Evolutionary conservation across 1,140 invertebrate genomes (phyloP).

Genomic region (Zaprionus africanus): DNA sequence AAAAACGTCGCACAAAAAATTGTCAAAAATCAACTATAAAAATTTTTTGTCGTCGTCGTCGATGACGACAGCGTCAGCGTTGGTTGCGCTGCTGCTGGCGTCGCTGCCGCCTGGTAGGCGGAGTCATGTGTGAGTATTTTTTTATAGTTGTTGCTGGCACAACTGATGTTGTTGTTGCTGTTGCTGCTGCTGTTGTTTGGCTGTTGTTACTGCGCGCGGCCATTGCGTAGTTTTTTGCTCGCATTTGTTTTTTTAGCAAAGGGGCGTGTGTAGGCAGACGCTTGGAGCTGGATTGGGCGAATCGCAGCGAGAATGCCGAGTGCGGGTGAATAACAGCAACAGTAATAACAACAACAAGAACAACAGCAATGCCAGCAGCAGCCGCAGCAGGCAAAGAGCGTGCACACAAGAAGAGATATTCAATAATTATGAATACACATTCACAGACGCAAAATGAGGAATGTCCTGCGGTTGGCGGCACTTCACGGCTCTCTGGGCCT

Average conservation of each 20-base stretch:
- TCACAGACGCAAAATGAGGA: slow-evolving; percentile 29
- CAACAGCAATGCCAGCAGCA: not conserved
- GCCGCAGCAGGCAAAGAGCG: not conserved
- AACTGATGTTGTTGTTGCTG: slow-evolving; percentile 17
- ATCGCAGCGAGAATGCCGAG: slow-evolving; percentile 23
- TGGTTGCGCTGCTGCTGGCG: slow-evolving; percentile 8
- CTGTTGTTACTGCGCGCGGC: slow-evolving; percentile 46
- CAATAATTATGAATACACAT: slow-evolving; percentile 49
- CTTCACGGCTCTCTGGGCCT: slow-evolving; percentile 68
- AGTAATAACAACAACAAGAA: not conserved
- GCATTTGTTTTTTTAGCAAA: slow-evolving; percentile 76
- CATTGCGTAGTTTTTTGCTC: slow-evolving; percentile 78
- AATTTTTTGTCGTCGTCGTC: slow-evolving; percentile 41
- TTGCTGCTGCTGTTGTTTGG: slow-evolving; percentile 13
- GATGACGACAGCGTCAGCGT: slow-evolving; percentile 26
- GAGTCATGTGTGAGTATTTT: slow-evolving; percentile 71
- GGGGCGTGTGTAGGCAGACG: slow-evolving; percentile 76
- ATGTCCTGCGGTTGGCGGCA: slow-evolving; percentile 43
- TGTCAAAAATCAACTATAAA: slow-evolving; percentile 80
- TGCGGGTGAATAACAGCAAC: not conserved
- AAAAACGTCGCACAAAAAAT: slow-evolving; percentile 48
- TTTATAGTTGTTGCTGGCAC: slow-evolving; percentile 35
- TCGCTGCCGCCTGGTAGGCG: slow-evolving; percentile 57
- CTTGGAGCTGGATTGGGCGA: slow-evolving; percentile 60
- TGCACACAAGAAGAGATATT: slow-evolving; percentile 5